Evolutionary conservation across 2,888 invertebrate genomes (phyloP), one percentile per base, ranked within the genome.

Genomic region (Dexiosoma caninum): DNA sequence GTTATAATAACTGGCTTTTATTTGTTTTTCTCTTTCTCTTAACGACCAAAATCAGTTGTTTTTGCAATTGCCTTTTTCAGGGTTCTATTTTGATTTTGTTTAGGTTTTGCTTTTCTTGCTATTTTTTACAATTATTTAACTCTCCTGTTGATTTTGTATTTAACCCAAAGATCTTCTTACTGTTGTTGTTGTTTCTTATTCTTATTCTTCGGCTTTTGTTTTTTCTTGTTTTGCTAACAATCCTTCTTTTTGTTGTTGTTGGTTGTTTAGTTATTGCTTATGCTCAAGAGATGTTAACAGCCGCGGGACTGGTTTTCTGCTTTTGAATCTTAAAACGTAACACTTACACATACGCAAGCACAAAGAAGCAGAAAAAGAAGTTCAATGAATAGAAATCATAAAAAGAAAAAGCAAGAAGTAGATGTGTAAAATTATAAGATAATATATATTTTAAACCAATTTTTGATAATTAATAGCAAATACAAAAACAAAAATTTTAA

Each of bases 281-380:
- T 60, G 53, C 9, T 67, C 35, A 40, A 67, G 62, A 53, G 69
- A 62, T 64, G 66, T 70, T 74, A 59, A 75, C 64, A 75, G 66
- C 77, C 77, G 64, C 81, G 35, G 49, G 81, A 81, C 81, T 77
- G 78, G 81, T 78, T 78, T 76, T 70, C 53, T 81, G 67, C 69
- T 53, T 67, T 69, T 74, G 67, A 60, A 71, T 81, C 62, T 64
- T 78, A 60, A 66, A 40, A 62, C 46, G 49, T 14, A 69, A 69
- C 60, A 55, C 75, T 44, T 53, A 72, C 67, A 64, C 46, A 69
- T 35, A 51, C 1, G 21, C 40, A 69, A 53, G 53, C 9, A 16
- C 32, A 51, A 44, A 37, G 53, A 51, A 67, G 37, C 46, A 49
- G 60, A 55, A 64, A 77, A 70, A 77, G 46, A 64, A 72, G 35